Evolutionary conservation across 2,888 invertebrate species (phyloP).

Genomic region (Cinara cedri): DNA sequence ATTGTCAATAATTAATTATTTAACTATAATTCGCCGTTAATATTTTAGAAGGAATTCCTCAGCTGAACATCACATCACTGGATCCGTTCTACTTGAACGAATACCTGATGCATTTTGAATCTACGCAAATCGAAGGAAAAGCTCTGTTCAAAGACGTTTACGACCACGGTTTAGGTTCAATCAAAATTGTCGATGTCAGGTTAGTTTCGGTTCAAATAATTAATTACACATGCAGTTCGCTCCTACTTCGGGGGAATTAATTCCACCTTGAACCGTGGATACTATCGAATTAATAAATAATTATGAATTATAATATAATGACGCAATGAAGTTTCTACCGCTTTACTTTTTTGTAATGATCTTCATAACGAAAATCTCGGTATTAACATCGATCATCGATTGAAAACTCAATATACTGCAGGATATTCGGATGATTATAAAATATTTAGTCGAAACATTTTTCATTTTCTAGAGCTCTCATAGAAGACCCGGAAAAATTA

Average conservation of each 20-base stretch:
- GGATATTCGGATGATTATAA: not conserved
- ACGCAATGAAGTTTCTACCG: too few relatives aligned
- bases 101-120: conserved; percentile 60
- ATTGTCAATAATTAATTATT: not conserved
- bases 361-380: too few relatives aligned
- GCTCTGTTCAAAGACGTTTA: conserved; percentile 60
- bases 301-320: too few relatives aligned
- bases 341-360: too few relatives aligned
- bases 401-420: too few relatives aligned
- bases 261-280: too few relatives aligned
- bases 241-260: too few relatives aligned
- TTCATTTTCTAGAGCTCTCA: conserved; percentile 62
- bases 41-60: conserved; percentile 64
- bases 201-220: not conserved
- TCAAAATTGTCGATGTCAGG: conserved; percentile 61
- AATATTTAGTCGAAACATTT: not conserved
- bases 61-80: conserved; percentile 65
- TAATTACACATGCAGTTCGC: too few relatives aligned
- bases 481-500: conserved; percentile 67
- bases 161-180: conserved; percentile 60
- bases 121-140: conserved; percentile 60
- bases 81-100: conserved; percentile 61
- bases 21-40: too few relatives aligned
- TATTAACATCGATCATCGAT: too few relatives aligned
- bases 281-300: too few relatives aligned